A percentile compares a stretch with the other conserved stretches of the same genome.
Conservation (phyloP, 1,140 invertebrate species). For the Camponotus floridanus region DNA sequence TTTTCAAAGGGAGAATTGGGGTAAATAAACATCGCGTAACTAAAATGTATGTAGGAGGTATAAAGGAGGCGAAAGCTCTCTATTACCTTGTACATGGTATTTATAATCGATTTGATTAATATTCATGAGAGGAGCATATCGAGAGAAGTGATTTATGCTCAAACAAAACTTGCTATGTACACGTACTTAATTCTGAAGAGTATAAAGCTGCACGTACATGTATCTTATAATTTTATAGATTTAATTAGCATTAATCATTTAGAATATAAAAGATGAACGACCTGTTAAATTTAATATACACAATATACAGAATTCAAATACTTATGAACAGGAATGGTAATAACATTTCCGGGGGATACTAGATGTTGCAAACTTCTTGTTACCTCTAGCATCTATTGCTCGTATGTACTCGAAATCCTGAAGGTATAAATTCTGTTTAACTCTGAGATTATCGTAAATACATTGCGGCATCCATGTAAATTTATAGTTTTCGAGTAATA, state of each 20-base stretch:
- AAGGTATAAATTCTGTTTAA: conserved; percentile 34
- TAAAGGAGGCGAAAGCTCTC: background rate
- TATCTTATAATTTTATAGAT: background rate
- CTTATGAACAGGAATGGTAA: background rate
- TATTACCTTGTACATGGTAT: background rate
- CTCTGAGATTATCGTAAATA: conserved; percentile 17
- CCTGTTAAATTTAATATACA: background rate
- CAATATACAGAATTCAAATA: too few species aligned
- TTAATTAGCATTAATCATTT: background rate
- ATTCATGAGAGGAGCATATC: background rate
- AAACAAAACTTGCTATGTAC: background rate
- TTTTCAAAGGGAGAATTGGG: background rate
- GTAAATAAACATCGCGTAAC: background rate
- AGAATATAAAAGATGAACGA: background rate
- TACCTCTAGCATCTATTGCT: conserved; percentile 19
- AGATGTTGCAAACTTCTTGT: conserved; percentile 19
- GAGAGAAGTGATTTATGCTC: conserved; percentile 5
- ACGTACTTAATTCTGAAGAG: background rate
- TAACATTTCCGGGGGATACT: background rate
- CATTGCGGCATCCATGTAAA: background rate
- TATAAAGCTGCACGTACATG: background rate
- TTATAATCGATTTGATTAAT: conserved; percentile 28
- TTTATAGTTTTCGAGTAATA: conserved; percentile 17
- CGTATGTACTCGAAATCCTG: conserved; percentile 15
- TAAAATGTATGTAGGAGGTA: background rate